These are phyloP conservation scores for Halichoeres trimaculatus DNA, from an alignment of 2,113 vertebrate species.

Conservation along the genomic window DNA sequence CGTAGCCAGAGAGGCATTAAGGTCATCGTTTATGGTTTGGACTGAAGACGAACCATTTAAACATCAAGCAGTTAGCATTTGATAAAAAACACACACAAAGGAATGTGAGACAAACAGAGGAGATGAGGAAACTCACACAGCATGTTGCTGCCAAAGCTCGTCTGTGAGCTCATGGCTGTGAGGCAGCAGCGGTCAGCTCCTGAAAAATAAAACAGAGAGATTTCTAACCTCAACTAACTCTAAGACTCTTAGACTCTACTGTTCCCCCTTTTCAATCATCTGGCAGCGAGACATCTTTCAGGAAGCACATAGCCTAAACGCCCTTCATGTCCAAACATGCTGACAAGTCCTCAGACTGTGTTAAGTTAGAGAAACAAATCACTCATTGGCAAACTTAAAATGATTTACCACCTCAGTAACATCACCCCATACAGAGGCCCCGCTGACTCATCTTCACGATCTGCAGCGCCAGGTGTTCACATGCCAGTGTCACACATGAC, in stretches of 20 bases:
- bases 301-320: not conserved
- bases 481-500: constrained; percentile 7
- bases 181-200: constrained; percentile 30
- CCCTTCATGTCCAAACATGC: constrained; percentile 46
- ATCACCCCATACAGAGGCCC: not conserved
- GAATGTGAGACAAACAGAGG: not conserved
- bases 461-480: constrained; percentile 49
- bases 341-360: not conserved
- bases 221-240: too few relatives aligned
- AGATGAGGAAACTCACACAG: constrained; percentile 76
- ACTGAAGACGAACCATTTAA: constrained; percentile 67
- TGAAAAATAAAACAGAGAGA: constrained; percentile 39
- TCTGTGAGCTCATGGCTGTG: constrained; percentile 73
- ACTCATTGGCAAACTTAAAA: not conserved
- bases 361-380: not conserved
- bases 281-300: not conserved
- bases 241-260: not conserved
- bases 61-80: constrained; percentile 14
- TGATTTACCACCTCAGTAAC: not conserved
- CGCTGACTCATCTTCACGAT: constrained; percentile 34
- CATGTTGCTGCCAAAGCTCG: constrained; percentile 60
- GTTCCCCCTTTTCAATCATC: not conserved
- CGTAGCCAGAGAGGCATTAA: constrained; percentile 81
- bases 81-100: not conserved
- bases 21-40: constrained; percentile 79